These are phyloP conservation scores for Epicauta chinensis DNA, from an alignment of 1,140 invertebrate genomes.

Conservation along the genomic window DNA sequence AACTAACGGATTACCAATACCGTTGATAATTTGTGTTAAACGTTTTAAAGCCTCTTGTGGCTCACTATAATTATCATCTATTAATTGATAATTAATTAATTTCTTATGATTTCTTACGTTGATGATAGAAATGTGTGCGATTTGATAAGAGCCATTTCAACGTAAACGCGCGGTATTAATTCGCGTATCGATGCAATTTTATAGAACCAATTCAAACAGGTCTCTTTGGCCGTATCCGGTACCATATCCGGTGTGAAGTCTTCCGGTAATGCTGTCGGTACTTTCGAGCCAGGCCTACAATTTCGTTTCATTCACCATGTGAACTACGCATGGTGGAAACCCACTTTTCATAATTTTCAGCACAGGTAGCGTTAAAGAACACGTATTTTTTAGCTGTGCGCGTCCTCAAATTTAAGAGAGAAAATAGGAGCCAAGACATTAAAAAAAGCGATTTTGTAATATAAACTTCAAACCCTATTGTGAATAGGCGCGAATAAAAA, in stretches of 20 bases:
- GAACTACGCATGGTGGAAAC: too few species aligned
- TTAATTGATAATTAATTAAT: background rate
- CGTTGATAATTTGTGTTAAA: slow-evolving; percentile 79
- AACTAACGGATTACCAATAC: slow-evolving; percentile 90
- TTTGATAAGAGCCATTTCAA: slow-evolving; percentile 89
- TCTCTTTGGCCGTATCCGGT: slow-evolving; percentile 87
- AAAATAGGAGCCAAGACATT: too few species aligned
- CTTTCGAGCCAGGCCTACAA: slow-evolving; percentile 30
- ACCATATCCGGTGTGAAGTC: slow-evolving; percentile 69
- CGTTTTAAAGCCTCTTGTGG: slow-evolving; percentile 66
- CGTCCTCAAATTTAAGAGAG: too few species aligned
- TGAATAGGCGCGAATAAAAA: too few species aligned
- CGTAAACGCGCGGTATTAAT: slow-evolving; percentile 87
- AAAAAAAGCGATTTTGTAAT: too few species aligned
- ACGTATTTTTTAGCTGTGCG: too few species aligned
- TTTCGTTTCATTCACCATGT: too few species aligned
- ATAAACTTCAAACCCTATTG: too few species aligned
- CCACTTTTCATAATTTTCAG: too few species aligned
- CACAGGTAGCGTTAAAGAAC: too few species aligned
- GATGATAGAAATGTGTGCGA: slow-evolving; percentile 75
- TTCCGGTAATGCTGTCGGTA: slow-evolving; percentile 51
- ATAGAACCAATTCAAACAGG: slow-evolving; percentile 97
- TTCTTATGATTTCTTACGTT: slow-evolving; percentile 24
- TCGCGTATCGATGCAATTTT: slow-evolving; percentile 97
- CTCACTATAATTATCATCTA: slow-evolving; percentile 50